Percentiles rank a stretch among this genome's conserved stretches.
These are phyloP conservation scores for Sclerodermus sp. DNA, from an alignment of 2,888 invertebrate species.

Conservation along the genomic window DNA sequence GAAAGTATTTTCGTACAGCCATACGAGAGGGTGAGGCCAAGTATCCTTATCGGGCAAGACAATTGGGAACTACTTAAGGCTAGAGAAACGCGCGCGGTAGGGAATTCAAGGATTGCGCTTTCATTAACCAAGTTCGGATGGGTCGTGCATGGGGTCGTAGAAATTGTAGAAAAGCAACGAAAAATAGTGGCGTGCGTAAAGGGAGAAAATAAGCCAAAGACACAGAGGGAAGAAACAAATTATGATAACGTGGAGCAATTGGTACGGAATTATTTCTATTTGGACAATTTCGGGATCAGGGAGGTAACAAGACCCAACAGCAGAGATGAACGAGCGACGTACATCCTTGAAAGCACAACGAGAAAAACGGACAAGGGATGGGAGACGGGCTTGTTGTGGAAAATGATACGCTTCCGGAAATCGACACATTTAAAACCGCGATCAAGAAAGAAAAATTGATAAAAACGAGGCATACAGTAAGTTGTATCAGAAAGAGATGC, in stretches of 20 bases:
- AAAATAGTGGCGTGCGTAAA: neutral
- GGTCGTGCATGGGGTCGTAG: neutral
- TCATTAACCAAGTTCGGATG: neutral
- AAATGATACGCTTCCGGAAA: neutral
- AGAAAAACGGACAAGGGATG: neutral
- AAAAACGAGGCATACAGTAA: slow-evolving; percentile 3
- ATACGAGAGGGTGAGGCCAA: slow-evolving; percentile 1
- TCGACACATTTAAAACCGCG: slow-evolving; percentile 1
- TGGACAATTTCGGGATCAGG: slow-evolving; percentile 2
- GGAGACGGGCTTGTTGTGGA: slow-evolving; percentile 10
- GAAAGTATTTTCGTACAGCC: slow-evolving; percentile 2
- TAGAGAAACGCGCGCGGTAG: neutral
- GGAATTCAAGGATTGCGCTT: neutral
- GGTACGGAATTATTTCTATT: slow-evolving; percentile 2
- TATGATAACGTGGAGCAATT: neutral
- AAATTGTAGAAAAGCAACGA: neutral
- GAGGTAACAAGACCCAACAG: neutral
- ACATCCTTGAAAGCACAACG: slow-evolving; percentile 4
- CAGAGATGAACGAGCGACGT: neutral
- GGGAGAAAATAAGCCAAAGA: neutral
- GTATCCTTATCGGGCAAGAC: slow-evolving; percentile 9
- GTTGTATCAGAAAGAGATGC: slow-evolving; percentile 12
- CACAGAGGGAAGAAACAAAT: neutral
- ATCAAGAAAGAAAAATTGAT: slow-evolving; percentile 14
- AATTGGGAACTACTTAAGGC: neutral